Evolutionary conservation across 2,113 vertebrate genomes (phyloP).

Genomic region (Cettia cetti): DNA sequence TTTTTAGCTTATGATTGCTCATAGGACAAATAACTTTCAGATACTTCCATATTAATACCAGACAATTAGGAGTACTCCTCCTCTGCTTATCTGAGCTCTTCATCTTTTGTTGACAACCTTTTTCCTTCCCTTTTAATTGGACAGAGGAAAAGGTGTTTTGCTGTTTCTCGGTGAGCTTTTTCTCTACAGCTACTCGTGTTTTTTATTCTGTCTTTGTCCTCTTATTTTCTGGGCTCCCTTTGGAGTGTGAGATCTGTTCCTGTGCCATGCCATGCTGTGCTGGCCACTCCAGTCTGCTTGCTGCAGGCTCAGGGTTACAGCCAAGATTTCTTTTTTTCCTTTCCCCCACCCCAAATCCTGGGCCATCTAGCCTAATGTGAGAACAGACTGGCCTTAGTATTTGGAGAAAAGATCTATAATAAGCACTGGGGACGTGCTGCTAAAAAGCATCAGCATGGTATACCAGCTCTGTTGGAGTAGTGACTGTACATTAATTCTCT

Average conservation of each 20-base stretch:
- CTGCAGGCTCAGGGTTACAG: neutral
- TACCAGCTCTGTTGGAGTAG: slow-evolving; percentile 32
- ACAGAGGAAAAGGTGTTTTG: neutral
- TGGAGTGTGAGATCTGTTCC: neutral
- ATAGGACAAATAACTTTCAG: neutral
- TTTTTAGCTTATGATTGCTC: neutral
- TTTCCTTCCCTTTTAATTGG: neutral
- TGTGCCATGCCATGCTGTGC: fast-evolving
- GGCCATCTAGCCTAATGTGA: slow-evolving; percentile 8
- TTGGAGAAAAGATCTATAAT: slow-evolving; percentile 44
- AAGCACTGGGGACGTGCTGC: slow-evolving; percentile 10
- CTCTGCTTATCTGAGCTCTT: neutral
- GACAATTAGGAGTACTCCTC: neutral
- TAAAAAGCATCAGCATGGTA: slow-evolving; percentile 31
- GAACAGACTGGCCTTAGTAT: slow-evolving; percentile 13
- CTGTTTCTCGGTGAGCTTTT: neutral
- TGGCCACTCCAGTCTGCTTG: neutral
- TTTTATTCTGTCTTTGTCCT: neutral
- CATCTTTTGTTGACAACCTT: neutral
- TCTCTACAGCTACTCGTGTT: neutral
- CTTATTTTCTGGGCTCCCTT: neutral
- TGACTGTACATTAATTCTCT: slow-evolving; percentile 52
- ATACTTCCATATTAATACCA: neutral
- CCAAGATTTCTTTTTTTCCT: neutral
- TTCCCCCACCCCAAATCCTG: neutral